phyloP scores from a whole-genome alignment of 2,888 invertebrate species.

The Nemoura dubitans region DNA sequence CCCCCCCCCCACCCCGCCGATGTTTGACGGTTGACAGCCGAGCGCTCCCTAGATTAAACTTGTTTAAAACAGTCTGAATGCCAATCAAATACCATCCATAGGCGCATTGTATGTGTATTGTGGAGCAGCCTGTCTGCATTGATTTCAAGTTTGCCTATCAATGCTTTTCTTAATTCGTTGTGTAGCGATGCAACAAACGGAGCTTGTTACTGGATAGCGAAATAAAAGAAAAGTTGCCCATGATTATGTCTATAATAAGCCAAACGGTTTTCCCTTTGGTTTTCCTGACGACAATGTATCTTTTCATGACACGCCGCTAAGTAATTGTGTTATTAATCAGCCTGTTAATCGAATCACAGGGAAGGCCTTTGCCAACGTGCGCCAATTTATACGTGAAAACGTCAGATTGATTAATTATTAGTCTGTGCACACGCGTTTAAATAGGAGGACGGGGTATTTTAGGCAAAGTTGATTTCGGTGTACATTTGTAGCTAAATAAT shows the following conservation, averaged over 20 bases:
- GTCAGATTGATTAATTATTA: not conserved
- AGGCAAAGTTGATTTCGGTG: not conserved
- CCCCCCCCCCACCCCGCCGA: too few relatives aligned
- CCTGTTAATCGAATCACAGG: not conserved
- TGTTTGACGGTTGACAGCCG: not conserved
- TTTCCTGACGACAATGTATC: not conserved
- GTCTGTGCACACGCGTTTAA: not conserved
- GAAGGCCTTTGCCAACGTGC: not conserved
- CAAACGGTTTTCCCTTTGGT: not conserved
- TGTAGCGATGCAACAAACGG: not conserved
- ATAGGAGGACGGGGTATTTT: not conserved
- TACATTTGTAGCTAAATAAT: too few relatives aligned
- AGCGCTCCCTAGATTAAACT: conserved; percentile 1
- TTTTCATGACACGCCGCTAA: not conserved
- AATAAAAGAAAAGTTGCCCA: not conserved
- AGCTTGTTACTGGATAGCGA: too few relatives aligned
- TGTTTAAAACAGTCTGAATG: not conserved
- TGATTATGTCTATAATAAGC: not conserved
- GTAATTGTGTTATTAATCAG: not conserved
- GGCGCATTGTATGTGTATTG: conserved; percentile 15
- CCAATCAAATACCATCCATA: conserved; percentile 9
- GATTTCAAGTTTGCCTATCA: not conserved
- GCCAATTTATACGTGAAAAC: not conserved
- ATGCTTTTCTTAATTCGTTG: not conserved
- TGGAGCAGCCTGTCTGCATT: not conserved